These are phyloP conservation scores for Leptodactylus fuscus DNA, from an alignment of 2,113 vertebrate genomes.

Conservation along the genomic window DNA sequence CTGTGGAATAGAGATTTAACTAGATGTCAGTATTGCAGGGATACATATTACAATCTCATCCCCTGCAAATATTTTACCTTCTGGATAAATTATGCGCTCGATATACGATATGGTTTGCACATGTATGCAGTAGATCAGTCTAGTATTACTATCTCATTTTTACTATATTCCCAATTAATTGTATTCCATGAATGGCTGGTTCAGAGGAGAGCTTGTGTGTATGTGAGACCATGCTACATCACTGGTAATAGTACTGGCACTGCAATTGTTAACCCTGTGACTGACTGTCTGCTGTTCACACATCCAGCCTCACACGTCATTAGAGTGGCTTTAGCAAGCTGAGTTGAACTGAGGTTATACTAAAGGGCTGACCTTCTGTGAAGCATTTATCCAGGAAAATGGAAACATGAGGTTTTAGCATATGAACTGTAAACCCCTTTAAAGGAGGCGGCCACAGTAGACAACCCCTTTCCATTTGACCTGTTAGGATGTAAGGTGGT, in stretches of 20 bases:
- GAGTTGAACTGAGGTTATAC: slow-evolving; percentile 5
- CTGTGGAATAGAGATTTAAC: not conserved
- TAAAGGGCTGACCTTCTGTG: not conserved
- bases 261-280: not conserved
- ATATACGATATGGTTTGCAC: not conserved
- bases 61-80: not conserved
- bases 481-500: not conserved
- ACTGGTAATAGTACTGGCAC: not conserved
- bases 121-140: not conserved
- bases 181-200: not conserved
- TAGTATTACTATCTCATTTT: not conserved
- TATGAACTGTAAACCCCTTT: not conserved
- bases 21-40: not conserved
- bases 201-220: not conserved
- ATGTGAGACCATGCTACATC: not conserved
- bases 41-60: not conserved
- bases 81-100: not conserved
- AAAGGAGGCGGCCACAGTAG: not conserved
- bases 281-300: not conserved
- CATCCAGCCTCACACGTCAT: not conserved
- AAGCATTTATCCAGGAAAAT: not conserved
- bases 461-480: not conserved
- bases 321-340: not conserved
- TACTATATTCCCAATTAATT: not conserved
- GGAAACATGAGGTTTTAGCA: not conserved